These are phyloP conservation scores for Caenorhabditis sulstoni DNA, from an alignment of 2,888 invertebrate species.

Conservation along the genomic window DNA sequence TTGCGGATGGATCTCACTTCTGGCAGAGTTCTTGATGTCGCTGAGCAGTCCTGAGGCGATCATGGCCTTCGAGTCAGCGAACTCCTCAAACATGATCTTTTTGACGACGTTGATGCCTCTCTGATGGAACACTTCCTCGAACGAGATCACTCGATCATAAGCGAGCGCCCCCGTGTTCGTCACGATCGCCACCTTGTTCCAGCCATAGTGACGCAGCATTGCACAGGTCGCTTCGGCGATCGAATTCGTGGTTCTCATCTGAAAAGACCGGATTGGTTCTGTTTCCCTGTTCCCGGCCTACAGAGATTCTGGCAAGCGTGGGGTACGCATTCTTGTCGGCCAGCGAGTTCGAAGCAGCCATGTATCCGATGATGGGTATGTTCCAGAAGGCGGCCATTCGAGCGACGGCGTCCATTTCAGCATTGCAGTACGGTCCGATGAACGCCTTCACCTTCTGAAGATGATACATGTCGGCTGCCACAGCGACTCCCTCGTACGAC, in stretches of 20 bases:
- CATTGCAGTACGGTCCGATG: constrained; percentile 79
- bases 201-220: constrained; percentile 76
- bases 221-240: constrained; percentile 76
- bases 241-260: constrained; percentile 75
- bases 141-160: constrained; percentile 64
- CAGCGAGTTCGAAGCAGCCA: constrained; percentile 72
- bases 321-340: constrained; percentile 72
- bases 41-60: constrained; percentile 61
- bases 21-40: constrained; percentile 64
- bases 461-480: constrained; percentile 79
- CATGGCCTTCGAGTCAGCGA: constrained; percentile 65
- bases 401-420: constrained; percentile 78
- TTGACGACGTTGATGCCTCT: constrained; percentile 64
- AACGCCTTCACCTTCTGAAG: constrained; percentile 77
- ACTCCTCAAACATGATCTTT: constrained; percentile 72
- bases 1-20: constrained; percentile 50
- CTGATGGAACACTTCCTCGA: constrained; percentile 69
- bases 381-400: constrained; percentile 80
- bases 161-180: constrained; percentile 69
- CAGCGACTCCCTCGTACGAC: constrained; percentile 78
- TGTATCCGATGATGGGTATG: constrained; percentile 78
- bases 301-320: constrained; percentile 66
- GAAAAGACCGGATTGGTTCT: background rate
- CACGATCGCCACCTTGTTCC: constrained; percentile 72
- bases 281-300: background rate